A percentile compares a stretch with the other conserved stretches of the same genome.
phyloP scores from a whole-genome alignment of 2,797 vertebrate species.

The Netta rufina region DNA sequence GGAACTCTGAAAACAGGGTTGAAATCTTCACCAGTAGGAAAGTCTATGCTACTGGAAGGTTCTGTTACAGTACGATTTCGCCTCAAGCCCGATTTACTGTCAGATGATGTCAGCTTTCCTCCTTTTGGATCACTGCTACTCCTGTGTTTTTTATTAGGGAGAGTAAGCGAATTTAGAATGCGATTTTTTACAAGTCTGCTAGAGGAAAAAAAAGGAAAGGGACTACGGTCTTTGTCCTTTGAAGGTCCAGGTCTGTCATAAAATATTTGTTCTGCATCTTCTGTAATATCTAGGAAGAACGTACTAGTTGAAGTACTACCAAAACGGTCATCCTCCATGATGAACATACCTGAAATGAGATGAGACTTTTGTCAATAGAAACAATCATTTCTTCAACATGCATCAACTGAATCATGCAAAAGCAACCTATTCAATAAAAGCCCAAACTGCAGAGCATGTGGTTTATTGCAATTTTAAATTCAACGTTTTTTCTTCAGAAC shows the following conservation, averaged over 20 bases:
- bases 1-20: conserved; percentile 84
- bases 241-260: conserved; percentile 88
- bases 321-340: conserved; percentile 92
- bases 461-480: background rate
- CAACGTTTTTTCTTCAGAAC: background rate
- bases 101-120: conserved; percentile 82
- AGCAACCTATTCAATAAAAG: background rate
- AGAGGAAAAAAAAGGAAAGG: conserved; percentile 93
- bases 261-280: conserved; percentile 86
- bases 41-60: conserved; percentile 86
- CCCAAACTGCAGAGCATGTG: accelerated
- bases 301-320: conserved; percentile 83
- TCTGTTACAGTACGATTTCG: conserved; percentile 93
- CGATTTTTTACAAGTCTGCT: conserved; percentile 92
- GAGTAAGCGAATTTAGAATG: conserved; percentile 92
- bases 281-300: conserved; percentile 86
- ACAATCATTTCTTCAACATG: background rate
- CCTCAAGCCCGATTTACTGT: conserved; percentile 84
- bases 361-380: background rate
- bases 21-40: conserved; percentile 85
- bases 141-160: conserved; percentile 95
- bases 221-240: conserved; percentile 92
- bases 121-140: conserved; percentile 92
- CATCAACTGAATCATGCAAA: background rate
- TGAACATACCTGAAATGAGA: conserved; percentile 90